Evolutionary conservation across 2,113 vertebrate genomes (phyloP).

Genomic region (Ellobius talpinus): DNA sequence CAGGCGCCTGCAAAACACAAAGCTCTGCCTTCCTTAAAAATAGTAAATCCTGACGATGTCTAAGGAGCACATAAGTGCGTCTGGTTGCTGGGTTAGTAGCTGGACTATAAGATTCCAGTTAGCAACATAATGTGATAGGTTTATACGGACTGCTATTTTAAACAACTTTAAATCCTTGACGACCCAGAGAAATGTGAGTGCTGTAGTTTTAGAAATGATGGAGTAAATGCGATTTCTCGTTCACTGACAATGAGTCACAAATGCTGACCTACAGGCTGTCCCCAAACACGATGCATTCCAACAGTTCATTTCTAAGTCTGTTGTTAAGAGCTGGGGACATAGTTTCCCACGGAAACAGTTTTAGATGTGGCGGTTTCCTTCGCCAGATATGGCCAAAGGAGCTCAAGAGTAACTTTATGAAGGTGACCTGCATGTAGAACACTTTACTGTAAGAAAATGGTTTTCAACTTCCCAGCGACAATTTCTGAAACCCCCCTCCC

Average conservation of each 20-base stretch:
- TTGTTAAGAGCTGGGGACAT: constrained; percentile 61
- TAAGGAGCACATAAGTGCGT: not conserved
- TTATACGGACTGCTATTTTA: not conserved
- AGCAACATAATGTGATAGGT: not conserved
- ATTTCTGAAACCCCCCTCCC: not conserved
- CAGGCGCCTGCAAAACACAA: constrained; percentile 55
- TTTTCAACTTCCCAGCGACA: not conserved
- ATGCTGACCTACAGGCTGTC: constrained; percentile 51
- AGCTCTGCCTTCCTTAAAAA: constrained; percentile 59
- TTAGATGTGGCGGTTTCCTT: constrained; percentile 62
- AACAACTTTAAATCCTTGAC: not conserved
- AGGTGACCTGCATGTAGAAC: not conserved
- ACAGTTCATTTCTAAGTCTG: constrained; percentile 60
- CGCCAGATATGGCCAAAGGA: constrained; percentile 69
- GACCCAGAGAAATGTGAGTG: not conserved
- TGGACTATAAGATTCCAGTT: not conserved
- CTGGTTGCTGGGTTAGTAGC: not conserved
- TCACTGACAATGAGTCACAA: constrained; percentile 44
- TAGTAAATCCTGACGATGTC: constrained; percentile 2
- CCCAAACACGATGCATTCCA: constrained; percentile 68
- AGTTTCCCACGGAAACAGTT: constrained; percentile 75
- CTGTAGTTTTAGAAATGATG: not conserved
- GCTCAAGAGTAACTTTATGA: not conserved
- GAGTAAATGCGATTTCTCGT: constrained; percentile 33
- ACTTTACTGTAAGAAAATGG: constrained; percentile 11